A percentile compares a stretch with the other conserved stretches of the same genome.
Evolutionary conservation across 1,140 invertebrate species (phyloP).

Genomic region (Drosophila bifasciata): DNA sequence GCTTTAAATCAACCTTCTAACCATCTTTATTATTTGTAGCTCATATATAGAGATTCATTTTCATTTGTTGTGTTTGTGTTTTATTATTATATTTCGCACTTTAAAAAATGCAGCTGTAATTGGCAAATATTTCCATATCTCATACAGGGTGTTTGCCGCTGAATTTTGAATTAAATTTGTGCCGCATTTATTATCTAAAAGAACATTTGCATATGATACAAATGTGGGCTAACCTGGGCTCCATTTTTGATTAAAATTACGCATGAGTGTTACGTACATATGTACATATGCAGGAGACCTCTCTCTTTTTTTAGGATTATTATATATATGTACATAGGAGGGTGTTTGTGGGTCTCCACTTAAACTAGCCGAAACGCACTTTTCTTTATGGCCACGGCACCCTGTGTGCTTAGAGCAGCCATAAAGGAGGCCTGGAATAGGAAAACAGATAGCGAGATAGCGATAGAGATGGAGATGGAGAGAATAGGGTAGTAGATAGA

Average conservation of each 20-base stretch:
- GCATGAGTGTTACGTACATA: neutral
- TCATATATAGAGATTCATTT: neutral
- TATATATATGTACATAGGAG: no score
- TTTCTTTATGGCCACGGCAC: constrained; percentile 14
- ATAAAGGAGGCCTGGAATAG: no score
- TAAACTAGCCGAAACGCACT: constrained; percentile 38
- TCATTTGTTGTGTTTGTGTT: neutral
- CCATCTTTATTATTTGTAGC: neutral
- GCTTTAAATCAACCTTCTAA: no score
- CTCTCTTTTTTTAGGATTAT: constrained; percentile 20
- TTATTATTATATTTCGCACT: neutral
- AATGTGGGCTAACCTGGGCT: constrained; percentile 1
- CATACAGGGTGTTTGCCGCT: neutral
- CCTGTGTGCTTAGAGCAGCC: no score
- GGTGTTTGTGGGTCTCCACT: constrained; percentile 16
- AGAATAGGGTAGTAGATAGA: neutral
- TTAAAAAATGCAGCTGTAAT: neutral
- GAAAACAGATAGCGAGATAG: no score
- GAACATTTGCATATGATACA: constrained; percentile 39
- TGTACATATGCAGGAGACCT: constrained; percentile 1
- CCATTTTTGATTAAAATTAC: constrained; percentile 48
- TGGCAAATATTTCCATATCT: constrained; percentile 2
- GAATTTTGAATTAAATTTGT: neutral
- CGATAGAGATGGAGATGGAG: no score
- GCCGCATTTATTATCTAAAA: constrained; percentile 20